Percentiles rank a stretch among this genome's conserved stretches.
Conservation (phyloP, 2,888 invertebrate genomes). For the Euphydryas editha region DNA sequence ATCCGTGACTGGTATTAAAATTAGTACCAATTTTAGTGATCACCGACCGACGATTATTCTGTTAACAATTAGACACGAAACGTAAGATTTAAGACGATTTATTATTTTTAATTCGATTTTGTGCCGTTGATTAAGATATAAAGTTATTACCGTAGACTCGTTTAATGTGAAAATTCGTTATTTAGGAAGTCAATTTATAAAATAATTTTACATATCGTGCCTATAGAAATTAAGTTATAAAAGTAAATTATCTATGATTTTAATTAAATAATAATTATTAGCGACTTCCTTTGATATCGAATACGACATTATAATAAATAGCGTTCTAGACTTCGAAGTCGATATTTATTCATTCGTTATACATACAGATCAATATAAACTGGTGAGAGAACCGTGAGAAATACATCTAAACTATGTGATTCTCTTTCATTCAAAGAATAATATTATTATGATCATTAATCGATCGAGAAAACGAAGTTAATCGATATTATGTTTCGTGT, state of each 20-base stretch:
- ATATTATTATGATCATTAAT: conserved; percentile 47
- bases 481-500: conserved; percentile 67
- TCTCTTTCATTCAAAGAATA: conserved; percentile 4
- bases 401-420: neutral
- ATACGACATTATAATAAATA: neutral
- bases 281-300: neutral
- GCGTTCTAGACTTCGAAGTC: neutral
- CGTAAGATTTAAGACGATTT: conserved; percentile 48
- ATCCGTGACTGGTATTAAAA: conserved; percentile 31
- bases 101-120: conserved; percentile 33
- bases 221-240: neutral
- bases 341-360: conserved; percentile 3
- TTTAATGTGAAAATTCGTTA: conserved; percentile 14
- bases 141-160: conserved; percentile 21
- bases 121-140: conserved; percentile 32
- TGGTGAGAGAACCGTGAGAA: neutral
- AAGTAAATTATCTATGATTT: neutral
- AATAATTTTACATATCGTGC: neutral
- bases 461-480: conserved; percentile 51
- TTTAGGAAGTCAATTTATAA: conserved; percentile 7
- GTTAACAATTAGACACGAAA: conserved; percentile 58
- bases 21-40: conserved; percentile 44
- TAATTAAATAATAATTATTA: conserved; percentile 7
- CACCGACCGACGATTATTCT: conserved; percentile 52
- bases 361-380: neutral